Evolutionary conservation across 2,888 invertebrate genomes (phyloP).

Genomic region (Beris morrisii): DNA sequence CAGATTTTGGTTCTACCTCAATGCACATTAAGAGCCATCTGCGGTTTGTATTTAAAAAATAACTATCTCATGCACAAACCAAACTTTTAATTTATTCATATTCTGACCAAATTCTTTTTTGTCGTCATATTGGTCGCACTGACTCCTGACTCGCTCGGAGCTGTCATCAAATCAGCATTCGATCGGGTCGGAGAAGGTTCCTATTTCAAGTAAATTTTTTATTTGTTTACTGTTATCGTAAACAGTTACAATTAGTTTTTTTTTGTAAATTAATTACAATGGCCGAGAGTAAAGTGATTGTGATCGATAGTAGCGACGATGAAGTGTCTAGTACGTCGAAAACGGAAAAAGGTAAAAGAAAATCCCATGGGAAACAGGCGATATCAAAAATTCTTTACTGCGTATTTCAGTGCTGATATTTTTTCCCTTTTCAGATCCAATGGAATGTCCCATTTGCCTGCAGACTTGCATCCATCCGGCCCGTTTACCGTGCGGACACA

Average conservation of each 20-base stretch:
- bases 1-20: no score
- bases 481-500: slow-evolving; percentile 88
- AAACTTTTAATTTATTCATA: no score
- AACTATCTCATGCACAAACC: no score
- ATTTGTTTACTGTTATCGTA: slow-evolving; percentile 29
- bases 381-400: no score
- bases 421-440: slow-evolving; percentile 41
- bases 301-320: slow-evolving; percentile 21
- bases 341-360: slow-evolving; percentile 18
- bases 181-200: slow-evolving; percentile 7
- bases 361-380: no score
- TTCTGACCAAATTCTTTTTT: no score
- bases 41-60: no score
- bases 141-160: background rate
- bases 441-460: slow-evolving; percentile 90
- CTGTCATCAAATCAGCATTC: background rate
- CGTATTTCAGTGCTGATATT: no score
- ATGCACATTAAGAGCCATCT: no score
- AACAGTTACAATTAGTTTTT: slow-evolving; percentile 2
- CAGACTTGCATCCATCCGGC: slow-evolving; percentile 92
- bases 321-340: slow-evolving; percentile 14
- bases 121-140: background rate
- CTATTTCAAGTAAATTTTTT: slow-evolving; percentile 4
- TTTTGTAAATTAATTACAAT: slow-evolving; percentile 10
- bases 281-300: slow-evolving; percentile 28